Evolutionary conservation across 2,888 invertebrate genomes (phyloP), one percentile per base, ranked within the genome.

Genomic region (Heterodera filipjevi): DNA sequence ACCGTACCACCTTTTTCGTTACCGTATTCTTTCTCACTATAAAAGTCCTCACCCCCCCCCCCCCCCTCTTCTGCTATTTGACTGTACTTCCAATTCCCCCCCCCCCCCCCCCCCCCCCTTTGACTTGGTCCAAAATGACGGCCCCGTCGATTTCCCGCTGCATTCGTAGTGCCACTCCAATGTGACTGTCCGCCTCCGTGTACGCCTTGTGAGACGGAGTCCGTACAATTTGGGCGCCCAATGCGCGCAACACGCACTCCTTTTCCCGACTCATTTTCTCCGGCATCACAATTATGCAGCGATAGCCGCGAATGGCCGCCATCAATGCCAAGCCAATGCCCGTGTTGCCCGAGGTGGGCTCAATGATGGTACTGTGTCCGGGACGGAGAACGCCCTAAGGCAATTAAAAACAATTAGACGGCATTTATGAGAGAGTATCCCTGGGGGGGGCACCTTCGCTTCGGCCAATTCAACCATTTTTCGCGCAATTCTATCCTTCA

Each of bases 241-340:
- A 91, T 0, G 94, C 94, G 85, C 92, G 91, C 79, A 99, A 90
- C 0, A 95, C 93, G 87, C 94, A 93, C 5, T 96, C 90, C 91
- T 99, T 99, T 90, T 99, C 98, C 89, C 95, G 93, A 53, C 96
- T 96, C 98, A 99, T 99, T 91, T 98, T 99, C 90, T 96, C 95
- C 0, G 98, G 97, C 93, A 99, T 94, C 0, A 98, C 96, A 89
- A 99, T 97, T 77, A 98, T 93, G 90, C 97, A 97, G 83, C 94
- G 93, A 91, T 99, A 99, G 14, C 96, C 94, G 90, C 93, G 93
- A 6, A 96, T 95, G 68, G 97, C 97, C 80, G 95, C 93, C 73
- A 95, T 95, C 90, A 99, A 92, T 0, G 99, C 98, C 83, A 99
- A 90, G 19, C 99, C 99, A 89, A 99, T 96, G 79, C 89, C 89